Evolutionary conservation across 2,113 vertebrate genomes (phyloP).

Genomic region (Spizaetus ornatus): DNA sequence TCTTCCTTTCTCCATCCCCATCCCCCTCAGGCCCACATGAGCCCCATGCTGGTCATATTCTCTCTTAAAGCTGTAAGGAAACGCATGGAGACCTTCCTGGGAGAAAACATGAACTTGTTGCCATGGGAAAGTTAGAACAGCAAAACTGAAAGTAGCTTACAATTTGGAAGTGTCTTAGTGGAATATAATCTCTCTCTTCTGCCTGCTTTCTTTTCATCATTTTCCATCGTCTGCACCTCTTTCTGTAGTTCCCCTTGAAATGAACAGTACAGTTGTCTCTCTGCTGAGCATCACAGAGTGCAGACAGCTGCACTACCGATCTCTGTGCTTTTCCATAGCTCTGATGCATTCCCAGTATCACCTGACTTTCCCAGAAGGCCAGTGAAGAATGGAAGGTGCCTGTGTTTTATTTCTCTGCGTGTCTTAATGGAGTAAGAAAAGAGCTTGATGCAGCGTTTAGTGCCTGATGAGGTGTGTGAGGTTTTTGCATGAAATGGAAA

Average conservation of each 20-base stretch:
- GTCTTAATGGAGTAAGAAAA: conserved; percentile 14
- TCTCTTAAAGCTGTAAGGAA: neutral
- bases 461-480: conserved; percentile 27
- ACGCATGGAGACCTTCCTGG: neutral
- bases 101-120: neutral
- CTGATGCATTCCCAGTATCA: neutral
- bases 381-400: neutral
- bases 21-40: neutral
- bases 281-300: neutral
- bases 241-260: neutral
- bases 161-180: neutral
- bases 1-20: neutral
- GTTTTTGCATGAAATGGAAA: conserved; percentile 39
- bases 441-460: neutral
- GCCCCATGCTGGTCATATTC: neutral
- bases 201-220: neutral
- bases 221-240: neutral
- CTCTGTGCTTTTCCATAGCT: neutral
- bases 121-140: neutral
- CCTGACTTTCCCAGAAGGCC: neutral
- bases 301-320: neutral
- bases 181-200: neutral
- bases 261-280: neutral
- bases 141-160: neutral
- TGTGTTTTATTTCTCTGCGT: neutral